A percentile compares a stretch with the other conserved stretches of the same genome.
Conservation (phyloP, 2,797 vertebrate species). For the Yasuhikotakia modesta region DNA sequence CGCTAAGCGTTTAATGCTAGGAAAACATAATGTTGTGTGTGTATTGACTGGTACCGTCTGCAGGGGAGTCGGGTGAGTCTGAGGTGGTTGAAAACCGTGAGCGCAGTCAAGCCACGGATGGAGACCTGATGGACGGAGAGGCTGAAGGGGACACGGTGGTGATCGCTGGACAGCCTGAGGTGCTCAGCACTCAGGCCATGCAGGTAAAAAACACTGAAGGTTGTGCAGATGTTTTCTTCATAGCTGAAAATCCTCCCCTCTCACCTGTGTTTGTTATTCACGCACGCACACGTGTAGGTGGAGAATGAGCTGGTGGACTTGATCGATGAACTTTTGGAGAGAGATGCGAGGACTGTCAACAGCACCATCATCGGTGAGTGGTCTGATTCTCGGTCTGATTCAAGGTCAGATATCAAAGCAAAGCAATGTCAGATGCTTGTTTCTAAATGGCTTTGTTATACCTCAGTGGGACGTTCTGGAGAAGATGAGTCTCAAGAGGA, state of each 20-base stretch:
- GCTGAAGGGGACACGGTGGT: slow-evolving; percentile 89
- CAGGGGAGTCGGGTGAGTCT: slow-evolving; percentile 88
- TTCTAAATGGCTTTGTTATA: slow-evolving; percentile 28
- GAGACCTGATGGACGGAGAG: slow-evolving; percentile 94
- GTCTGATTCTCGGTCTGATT: neutral
- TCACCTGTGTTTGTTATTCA: slow-evolving; percentile 21
- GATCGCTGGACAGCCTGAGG: slow-evolving; percentile 91
- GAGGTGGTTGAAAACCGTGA: slow-evolving; percentile 88
- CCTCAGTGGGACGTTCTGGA: slow-evolving; percentile 85
- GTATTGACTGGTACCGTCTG: slow-evolving; percentile 42
- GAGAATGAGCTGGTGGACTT: slow-evolving; percentile 95
- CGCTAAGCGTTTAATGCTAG: slow-evolving; percentile 6
- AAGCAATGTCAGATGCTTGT: no score
- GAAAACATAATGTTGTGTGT: neutral
- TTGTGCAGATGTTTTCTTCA: neutral
- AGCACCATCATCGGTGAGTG: slow-evolving; percentile 90
- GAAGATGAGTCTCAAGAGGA: slow-evolving; percentile 96
- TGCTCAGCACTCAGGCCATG: slow-evolving; percentile 93
- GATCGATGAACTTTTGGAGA: slow-evolving; percentile 92
- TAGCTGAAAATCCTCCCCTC: neutral
- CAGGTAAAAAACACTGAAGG: slow-evolving; percentile 76
- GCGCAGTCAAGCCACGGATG: slow-evolving; percentile 85
- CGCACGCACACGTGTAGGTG: slow-evolving; percentile 73
- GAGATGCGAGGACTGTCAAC: slow-evolving; percentile 87
- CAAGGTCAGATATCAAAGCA: neutral